Conservation (phyloP, 1,140 invertebrate species). For the Lepidurus couesii region DNA sequence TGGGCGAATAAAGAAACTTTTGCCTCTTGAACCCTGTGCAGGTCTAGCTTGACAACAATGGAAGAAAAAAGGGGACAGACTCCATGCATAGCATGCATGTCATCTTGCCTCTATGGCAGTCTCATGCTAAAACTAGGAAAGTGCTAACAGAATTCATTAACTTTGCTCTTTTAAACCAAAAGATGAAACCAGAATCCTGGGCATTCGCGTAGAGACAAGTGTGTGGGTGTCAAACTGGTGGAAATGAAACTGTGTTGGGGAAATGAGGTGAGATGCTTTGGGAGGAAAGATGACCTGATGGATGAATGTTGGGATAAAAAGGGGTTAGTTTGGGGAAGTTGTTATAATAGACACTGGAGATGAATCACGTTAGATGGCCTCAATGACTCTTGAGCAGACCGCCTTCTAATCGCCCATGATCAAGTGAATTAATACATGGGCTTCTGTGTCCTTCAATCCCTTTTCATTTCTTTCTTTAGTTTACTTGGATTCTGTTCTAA, state of each 20-base stretch:
- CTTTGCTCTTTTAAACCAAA: neutral
- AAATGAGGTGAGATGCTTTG: neutral
- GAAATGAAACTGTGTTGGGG: neutral
- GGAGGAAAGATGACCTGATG: slow-evolving; percentile 11
- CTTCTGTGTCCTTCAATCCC: too few species aligned
- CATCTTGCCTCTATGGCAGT: neutral
- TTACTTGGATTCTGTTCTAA: too few species aligned
- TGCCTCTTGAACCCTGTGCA: neutral
- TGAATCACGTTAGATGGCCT: neutral
- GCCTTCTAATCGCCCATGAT: slow-evolving; percentile 13
- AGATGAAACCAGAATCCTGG: neutral
- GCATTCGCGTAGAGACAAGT: neutral
- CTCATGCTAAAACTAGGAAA: neutral
- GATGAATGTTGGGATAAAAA: neutral
- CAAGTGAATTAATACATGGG: neutral
- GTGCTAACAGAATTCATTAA: neutral
- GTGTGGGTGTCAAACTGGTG: neutral
- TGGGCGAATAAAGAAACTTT: neutral
- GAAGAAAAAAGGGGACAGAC: neutral
- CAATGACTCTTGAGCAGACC: neutral
- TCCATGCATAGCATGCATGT: slow-evolving; percentile 3
- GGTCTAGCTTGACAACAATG: neutral
- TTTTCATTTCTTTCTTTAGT: too few species aligned
- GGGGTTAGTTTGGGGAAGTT: neutral
- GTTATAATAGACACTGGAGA: neutral